Conservation (phyloP, 2,113 vertebrate genomes). For the Furnarius figulus region DNA sequence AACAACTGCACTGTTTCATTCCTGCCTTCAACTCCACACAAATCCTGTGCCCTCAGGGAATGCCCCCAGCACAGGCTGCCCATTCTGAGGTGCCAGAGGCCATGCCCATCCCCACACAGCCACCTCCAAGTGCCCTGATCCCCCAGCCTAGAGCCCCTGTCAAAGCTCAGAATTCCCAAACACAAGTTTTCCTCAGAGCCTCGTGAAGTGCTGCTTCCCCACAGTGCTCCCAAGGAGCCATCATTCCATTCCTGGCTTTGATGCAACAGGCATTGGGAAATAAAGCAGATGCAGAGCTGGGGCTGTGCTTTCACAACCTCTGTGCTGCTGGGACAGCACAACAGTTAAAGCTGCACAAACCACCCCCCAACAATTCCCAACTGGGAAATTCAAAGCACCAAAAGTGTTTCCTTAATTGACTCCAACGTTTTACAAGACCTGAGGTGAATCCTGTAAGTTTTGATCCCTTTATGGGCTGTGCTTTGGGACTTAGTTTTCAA, state of each 20-base stretch:
- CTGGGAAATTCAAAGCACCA: neutral
- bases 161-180: neutral
- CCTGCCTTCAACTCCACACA: neutral
- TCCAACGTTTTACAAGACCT: neutral
- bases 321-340: neutral
- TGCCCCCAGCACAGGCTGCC: neutral
- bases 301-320: neutral
- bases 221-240: neutral
- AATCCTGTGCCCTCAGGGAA: no score
- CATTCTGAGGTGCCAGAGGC: neutral
- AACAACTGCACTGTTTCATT: fast-evolving
- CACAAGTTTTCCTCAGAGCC: neutral
- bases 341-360: neutral
- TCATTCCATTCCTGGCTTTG: neutral
- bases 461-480: neutral
- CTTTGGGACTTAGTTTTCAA: neutral
- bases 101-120: neutral
- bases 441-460: neutral
- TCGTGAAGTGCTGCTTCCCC: neutral
- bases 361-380: fast-evolving
- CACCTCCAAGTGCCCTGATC: neutral
- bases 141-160: no score
- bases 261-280: neutral
- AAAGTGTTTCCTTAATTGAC: neutral
- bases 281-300: neutral